Evolutionary conservation across 1,140 invertebrate species (phyloP).

Genomic region (Platorchestia sp.): DNA sequence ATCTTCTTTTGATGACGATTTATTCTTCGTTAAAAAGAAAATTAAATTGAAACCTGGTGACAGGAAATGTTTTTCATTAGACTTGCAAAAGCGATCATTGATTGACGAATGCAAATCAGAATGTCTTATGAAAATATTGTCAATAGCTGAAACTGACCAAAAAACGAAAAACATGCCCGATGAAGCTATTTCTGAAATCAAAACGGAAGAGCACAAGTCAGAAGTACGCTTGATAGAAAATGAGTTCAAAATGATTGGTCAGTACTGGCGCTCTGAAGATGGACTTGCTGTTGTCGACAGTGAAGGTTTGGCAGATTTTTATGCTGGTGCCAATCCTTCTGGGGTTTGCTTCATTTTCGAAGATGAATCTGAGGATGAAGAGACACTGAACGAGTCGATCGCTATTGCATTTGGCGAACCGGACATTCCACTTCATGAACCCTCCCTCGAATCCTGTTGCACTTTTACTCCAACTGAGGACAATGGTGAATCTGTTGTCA

Average conservation of each 20-base stretch:
- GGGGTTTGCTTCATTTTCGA: conserved; percentile 65
- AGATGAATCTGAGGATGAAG: conserved; percentile 63
- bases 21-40: conserved; percentile 64
- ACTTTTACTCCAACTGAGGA: not conserved
- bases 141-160: not conserved
- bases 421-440: conserved; percentile 15
- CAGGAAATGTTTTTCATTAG: conserved; percentile 61
- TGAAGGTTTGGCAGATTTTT: conserved; percentile 62
- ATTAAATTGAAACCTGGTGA: conserved; percentile 63
- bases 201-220: not conserved
- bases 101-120: conserved; percentile 17
- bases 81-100: conserved; percentile 45
- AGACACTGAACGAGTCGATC: not conserved
- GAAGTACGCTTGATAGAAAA: not conserved
- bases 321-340: conserved; percentile 57
- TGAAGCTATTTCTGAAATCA: not conserved
- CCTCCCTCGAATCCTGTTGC: not conserved
- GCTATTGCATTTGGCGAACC: not conserved
- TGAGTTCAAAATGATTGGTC: conserved; percentile 55
- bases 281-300: conserved; percentile 62
- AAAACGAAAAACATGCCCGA: not conserved
- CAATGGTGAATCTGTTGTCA: not conserved
- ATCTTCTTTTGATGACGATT: conserved; percentile 56
- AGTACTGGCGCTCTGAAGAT: conserved; percentile 64
- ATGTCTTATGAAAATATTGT: conserved; percentile 40